Conservation (phyloP, 1,140 invertebrate species). For the Platyscapa corneri region DNA sequence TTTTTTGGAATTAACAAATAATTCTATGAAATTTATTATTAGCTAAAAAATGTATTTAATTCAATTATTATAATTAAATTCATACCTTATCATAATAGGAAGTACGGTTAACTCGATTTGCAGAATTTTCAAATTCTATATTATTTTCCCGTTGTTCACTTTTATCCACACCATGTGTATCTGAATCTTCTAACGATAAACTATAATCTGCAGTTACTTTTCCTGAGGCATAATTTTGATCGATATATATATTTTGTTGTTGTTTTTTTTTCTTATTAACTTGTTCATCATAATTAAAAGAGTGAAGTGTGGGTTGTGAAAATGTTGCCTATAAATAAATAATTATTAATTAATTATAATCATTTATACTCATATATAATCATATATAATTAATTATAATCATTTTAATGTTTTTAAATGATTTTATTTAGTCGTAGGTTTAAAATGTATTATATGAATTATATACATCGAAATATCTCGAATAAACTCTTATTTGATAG, state of each 20-base stretch:
- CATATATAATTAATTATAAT: no score
- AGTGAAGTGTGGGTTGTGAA: conserved; percentile 73
- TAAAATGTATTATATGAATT: no score
- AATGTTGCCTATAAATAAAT: conserved; percentile 56
- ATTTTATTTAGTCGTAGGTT: no score
- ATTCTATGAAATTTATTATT: no score
- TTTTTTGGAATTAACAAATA: no score
- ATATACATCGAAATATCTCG: no score
- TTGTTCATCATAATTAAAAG: conserved; percentile 76
- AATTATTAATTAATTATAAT: no score
- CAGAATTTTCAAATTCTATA: conserved; percentile 63
- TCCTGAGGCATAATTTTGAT: conserved; percentile 62
- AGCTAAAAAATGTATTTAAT: no score
- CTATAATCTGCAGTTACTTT: conserved; percentile 66
- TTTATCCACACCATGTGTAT: conserved; percentile 38
- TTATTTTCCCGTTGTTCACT: conserved; percentile 64
- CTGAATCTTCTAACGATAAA: conserved; percentile 56
- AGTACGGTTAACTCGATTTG: conserved; percentile 49
- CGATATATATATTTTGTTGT: conserved; percentile 59
- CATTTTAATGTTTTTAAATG: no score
- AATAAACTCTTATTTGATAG: no score
- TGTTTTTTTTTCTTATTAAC: conserved; percentile 62
- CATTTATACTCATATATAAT: no score
- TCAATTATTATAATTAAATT: neutral
- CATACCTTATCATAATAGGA: conserved; percentile 59